phyloP scores from a whole-genome alignment of 2,888 invertebrate genomes.

The Drosophila limbata region DNA sequence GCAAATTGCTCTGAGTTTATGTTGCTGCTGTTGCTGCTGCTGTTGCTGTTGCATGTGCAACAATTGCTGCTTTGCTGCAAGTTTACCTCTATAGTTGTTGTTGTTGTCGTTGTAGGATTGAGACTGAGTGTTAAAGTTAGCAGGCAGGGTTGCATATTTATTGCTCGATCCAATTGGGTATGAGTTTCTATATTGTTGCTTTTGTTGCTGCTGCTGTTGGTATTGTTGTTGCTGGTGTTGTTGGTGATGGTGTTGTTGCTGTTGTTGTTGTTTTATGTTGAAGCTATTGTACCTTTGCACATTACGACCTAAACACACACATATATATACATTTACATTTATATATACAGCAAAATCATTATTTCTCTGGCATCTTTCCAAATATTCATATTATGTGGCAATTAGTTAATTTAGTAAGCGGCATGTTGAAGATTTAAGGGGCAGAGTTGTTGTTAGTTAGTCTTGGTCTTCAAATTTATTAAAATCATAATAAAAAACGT shows the following conservation, averaged over 20 bases:
- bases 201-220: constrained; percentile 65
- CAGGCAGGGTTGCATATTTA: constrained; percentile 60
- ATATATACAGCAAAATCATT: constrained; percentile 10
- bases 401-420: constrained; percentile 17
- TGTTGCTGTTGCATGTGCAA: constrained; percentile 21
- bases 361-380: background rate
- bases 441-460: constrained; percentile 15
- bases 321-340: constrained; percentile 30
- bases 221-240: constrained; percentile 56
- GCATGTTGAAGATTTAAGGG: constrained; percentile 6
- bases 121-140: constrained; percentile 71
- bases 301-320: constrained; percentile 70
- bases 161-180: constrained; percentile 76
- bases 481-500: constrained; percentile 15
- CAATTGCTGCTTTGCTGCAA: constrained; percentile 28
- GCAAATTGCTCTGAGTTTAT: constrained; percentile 23
- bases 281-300: constrained; percentile 70
- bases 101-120: constrained; percentile 59
- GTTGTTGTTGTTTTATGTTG: constrained; percentile 69
- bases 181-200: constrained; percentile 83
- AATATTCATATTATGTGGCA: background rate
- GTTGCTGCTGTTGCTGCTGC: constrained; percentile 10
- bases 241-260: constrained; percentile 44
- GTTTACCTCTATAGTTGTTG: constrained; percentile 74
- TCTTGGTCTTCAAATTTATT: constrained; percentile 34